These are phyloP conservation scores for Cepaea nemoralis DNA, from an alignment of 1,140 invertebrate genomes.

Conservation along the genomic window DNA sequence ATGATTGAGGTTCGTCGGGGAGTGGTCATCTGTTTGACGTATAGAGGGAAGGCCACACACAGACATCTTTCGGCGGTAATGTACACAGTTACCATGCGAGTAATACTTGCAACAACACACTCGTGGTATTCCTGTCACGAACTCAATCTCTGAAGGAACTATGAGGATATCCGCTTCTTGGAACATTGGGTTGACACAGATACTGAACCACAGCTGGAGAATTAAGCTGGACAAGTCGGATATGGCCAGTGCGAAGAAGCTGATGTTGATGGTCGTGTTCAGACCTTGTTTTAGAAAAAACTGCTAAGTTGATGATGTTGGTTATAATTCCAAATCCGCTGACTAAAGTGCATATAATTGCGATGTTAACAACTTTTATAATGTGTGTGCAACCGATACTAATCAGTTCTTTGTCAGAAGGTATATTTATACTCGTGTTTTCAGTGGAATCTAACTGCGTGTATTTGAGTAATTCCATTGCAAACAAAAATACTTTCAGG, in stretches of 20 bases:
- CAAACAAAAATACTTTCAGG: too few species aligned
- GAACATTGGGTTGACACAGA: slow-evolving; percentile 13
- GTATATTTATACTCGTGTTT: too few species aligned
- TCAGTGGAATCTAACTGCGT: too few species aligned
- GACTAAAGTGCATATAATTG: neutral
- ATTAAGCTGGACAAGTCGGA: slow-evolving; percentile 8
- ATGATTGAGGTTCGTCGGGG: neutral
- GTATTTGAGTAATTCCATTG: too few species aligned
- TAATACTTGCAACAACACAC: neutral
- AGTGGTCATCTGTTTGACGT: neutral
- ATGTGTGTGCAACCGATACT: too few species aligned
- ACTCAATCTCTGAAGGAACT: neutral
- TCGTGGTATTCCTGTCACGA: neutral
- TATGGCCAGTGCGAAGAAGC: neutral
- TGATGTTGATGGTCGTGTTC: neutral
- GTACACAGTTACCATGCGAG: slow-evolving; percentile 15
- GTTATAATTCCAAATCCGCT: neutral
- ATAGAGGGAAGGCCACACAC: too few species aligned
- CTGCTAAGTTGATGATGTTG: slow-evolving; percentile 13
- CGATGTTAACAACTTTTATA: neutral
- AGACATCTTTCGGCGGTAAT: too few species aligned
- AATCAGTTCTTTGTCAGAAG: too few species aligned
- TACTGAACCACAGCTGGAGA: neutral
- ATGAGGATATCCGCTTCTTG: neutral
- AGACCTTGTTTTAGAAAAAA: slow-evolving; percentile 3